Evolutionary conservation across 2,113 vertebrate genomes (phyloP), one percentile per base, ranked within the genome.

Genomic region (Neotragus moschatus): DNA sequence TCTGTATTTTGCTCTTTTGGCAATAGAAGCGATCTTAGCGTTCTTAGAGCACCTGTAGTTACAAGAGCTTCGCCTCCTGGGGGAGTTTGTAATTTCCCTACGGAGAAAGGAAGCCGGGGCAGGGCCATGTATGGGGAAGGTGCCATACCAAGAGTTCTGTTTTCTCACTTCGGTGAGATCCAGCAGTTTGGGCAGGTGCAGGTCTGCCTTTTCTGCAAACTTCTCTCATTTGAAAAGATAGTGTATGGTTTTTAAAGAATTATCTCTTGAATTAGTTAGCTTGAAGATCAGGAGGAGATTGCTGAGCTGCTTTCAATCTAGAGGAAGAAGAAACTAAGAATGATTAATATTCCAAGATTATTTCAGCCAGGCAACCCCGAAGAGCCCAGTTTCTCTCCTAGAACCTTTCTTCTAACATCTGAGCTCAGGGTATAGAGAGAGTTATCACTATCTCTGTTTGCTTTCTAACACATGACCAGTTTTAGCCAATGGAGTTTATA

Each of bases 401-500:
- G 51, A 70, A 61, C 95, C 77, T 93, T 94, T 92, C 60, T 90
- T 88, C 70, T 79, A 80, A 95, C 33, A 49, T 89, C 93, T 61
- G 36, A 84, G 93, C 73, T 84, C 58, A 6, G 2, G 81, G 51
- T 86, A 96, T 66, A 94, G 89, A 96, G 45, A 84, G 53, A 49
- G 19, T 87, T 56, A 15, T 84, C 6, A 1, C 61, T 94, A 21
- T 58, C 36, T 47, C 36, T 82, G 58, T 94, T 97, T 96, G 84
- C 87, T 96, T 97, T 90, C 96, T 73, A 97, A 91, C 98, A 97
- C 75, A 56, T 97, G 97, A 94, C 79, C 66, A 63, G n/a, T 77
- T 94, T 93, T 97, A 97, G 84, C 97, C 98, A 98, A 97, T 98
- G 89, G 79, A 70, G 84, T 97, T 91, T 73, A 70, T 95, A 96